Evolutionary conservation across 2,113 vertebrate species (phyloP), one percentile per base, ranked within the genome.

Genomic region (Festucalex cinctus): DNA sequence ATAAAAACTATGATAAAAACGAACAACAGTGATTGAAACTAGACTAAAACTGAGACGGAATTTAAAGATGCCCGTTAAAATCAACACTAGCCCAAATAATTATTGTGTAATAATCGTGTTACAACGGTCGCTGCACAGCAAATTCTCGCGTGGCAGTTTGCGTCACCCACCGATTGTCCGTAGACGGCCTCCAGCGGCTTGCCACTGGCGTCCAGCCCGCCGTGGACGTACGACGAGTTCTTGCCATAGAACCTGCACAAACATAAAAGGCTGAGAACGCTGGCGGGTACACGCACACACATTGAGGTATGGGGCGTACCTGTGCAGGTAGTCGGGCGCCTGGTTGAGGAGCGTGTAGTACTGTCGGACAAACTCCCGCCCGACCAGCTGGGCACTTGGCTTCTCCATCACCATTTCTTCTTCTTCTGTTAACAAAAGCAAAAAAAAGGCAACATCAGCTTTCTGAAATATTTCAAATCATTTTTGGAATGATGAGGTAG

Each of bases 321-420:
- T 95, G 92, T 99, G 97, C 78, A 98, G 93, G 82, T 95, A 98
- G 86, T 99, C 96, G 17, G 97, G 96, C 65, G 96, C 96, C 91
- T 98, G 95, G 91, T 98, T 98, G 73, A 99, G 92, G 81, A 98
- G 92, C 17, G 96, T 98, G 84, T 98, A 99, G 85, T 99, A 99
- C 94, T 99, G 97, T 90, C 97, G 94, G 93, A 99, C 96, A 68
- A 99, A 98, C 85, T 99, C 97, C 93, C 97, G 95, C 97, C 97
- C 96, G 92, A 99, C 97, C 93, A 98, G 97, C 97, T 98, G 97
- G 96, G 97, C 96, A 97, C 96, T 98, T 94, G 97, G 97, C 95
- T 98, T 99, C 96, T 99, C 97, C 97, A 99, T 99, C 93, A 98
- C 97, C 97, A 99, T 99, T 95, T 97, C 97, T 99, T 99, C 59